Conservation (phyloP, 2,113 vertebrate genomes). For the Seriola quinqueradiata region DNA sequence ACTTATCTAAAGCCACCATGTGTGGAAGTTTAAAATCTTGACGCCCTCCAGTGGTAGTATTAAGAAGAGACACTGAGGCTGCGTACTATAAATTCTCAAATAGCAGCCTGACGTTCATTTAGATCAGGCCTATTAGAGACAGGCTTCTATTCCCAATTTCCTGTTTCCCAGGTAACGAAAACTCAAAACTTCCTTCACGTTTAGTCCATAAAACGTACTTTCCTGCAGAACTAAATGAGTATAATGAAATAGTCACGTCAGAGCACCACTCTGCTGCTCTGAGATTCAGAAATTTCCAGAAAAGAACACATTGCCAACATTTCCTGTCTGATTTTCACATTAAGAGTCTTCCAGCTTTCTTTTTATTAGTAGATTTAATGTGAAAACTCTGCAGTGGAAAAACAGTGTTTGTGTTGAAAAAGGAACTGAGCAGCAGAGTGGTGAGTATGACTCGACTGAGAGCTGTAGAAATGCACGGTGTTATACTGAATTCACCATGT, state of each 20-base stretch:
- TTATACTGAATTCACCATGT: no score
- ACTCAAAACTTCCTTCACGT: not conserved
- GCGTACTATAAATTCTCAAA: no score
- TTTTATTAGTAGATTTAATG: not conserved
- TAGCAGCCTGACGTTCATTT: no score
- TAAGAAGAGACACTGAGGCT: not conserved
- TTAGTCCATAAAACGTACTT: not conserved
- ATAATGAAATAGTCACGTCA: not conserved
- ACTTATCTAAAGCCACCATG: slow-evolving; percentile 7
- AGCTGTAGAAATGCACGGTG: no score
- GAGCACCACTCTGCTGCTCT: not conserved
- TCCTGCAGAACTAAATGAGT: no score
- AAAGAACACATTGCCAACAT: not conserved
- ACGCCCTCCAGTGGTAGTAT: not conserved
- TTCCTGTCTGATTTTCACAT: not conserved
- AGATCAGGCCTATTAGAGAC: not conserved
- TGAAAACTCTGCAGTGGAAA: not conserved
- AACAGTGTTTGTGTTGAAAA: not conserved
- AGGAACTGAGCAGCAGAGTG: not conserved
- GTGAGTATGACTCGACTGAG: not conserved
- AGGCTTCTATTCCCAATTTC: not conserved
- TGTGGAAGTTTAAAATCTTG: not conserved
- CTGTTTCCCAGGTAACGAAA: no score
- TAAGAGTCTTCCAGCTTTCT: not conserved
- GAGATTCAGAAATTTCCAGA: not conserved